These are phyloP conservation scores for Drosophila dunni DNA, from an alignment of 1,140 invertebrate genomes.

Conservation along the genomic window DNA sequence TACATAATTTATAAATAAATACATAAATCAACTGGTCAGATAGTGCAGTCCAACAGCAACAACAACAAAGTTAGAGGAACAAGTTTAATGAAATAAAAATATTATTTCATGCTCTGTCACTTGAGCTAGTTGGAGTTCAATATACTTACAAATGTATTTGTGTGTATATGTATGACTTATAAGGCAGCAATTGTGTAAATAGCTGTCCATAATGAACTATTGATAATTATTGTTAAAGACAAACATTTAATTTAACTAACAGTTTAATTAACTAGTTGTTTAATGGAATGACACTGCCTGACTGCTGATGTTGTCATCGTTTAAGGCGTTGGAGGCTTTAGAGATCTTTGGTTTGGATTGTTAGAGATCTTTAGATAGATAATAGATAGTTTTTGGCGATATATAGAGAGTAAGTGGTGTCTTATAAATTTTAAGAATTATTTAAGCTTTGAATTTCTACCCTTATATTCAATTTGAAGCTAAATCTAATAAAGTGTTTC, in stretches of 20 bases:
- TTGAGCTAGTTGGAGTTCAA: conserved; percentile 56
- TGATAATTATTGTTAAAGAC: conserved; percentile 40
- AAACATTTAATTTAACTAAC: conserved; percentile 62
- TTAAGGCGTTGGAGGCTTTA: neutral
- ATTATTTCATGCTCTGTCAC: conserved; percentile 60
- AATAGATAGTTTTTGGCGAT: neutral
- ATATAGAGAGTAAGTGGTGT: too few species aligned
- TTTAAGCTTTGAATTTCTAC: neutral
- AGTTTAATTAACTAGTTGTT: conserved; percentile 47
- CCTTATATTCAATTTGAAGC: too few species aligned
- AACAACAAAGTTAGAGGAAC: too few species aligned
- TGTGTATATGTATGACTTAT: neutral
- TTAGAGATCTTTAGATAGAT: neutral
- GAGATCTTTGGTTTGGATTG: neutral
- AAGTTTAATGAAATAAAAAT: conserved; percentile 38
- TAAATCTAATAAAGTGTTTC: too few species aligned
- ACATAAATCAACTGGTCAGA: conserved; percentile 45
- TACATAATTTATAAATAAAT: conserved; percentile 65
- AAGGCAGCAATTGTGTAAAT: conserved; percentile 50
- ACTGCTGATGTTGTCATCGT: conserved; percentile 23
- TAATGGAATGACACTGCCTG: conserved; percentile 41
- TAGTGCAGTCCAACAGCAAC: neutral
- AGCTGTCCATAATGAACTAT: conserved; percentile 40
- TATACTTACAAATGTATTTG: neutral
- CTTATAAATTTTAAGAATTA: neutral